Base-by-base conservation (phyloP, 2,888 invertebrate genomes). In the Phengaris arion region DNA sequence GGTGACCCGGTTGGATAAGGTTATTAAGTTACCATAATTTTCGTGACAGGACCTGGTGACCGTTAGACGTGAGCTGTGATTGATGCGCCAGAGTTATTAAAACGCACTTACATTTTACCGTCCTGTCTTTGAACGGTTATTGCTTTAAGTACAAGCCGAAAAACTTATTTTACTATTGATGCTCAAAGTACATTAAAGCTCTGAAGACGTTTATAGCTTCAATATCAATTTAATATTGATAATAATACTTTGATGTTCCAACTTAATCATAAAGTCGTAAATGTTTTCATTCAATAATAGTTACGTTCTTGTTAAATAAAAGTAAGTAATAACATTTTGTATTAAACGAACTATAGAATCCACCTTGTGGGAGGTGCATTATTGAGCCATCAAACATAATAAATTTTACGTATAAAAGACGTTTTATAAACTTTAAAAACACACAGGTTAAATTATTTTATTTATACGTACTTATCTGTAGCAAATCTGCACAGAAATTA, bases 21-120 rank as follows among this genome's bases (percentile, higher is more conserved):
- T 89, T 90, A 92, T 92, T 91, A 92, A 90, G 92, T 91, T 90
- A 90, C 91, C 86, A 89, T 93, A 89, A 90, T 87, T 89, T 83
- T 83, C 76, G 77, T 74, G 73, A 81, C 76, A 81, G 81, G 82
- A 82, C 79, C 35, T 54, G 22, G n/a, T 46, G 48, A 59, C 69
- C 57, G 57, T 70, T 69, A 52, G 70, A 45, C 52, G 52, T 52
- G 8, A 10, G 52, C 12, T 35, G 22, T 64, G 64, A 64, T 45
- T 64, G 45, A 64, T 45, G 64, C 35, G 22, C 9, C 57, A 8
- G 51, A 54, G 70, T 22, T 70, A 51, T 70, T 70, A 69, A 69
- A 69, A 46, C 51, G 51, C 70, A 15, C 52, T 70, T 51, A 70
- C 10, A 51, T 70, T 69, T 69, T 69, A 70, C 51, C 13, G 13